Base-by-base conservation (phyloP, 2,113 vertebrate genomes). In the Heloderma charlesbogerti region DNA sequence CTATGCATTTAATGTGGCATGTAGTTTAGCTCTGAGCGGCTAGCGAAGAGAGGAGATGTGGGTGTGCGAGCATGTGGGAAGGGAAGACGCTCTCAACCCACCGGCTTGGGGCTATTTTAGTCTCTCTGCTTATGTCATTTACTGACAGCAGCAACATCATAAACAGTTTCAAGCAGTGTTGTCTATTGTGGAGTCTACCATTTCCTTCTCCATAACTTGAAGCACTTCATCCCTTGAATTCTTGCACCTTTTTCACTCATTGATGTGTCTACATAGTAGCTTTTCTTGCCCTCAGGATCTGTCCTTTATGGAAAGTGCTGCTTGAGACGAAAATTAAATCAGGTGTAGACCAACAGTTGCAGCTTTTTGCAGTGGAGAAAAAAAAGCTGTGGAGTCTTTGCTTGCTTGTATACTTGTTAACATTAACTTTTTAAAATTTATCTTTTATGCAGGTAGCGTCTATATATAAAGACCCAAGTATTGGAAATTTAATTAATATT, bases 391-490 rank as follows among this genome's bases (percentile, higher is more conserved):
- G 60, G 88, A 78, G 88, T 92, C n/a, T n/a, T 92, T 96, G 75
- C 66, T 95, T 96, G 89, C 71, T 88, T 88, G 45, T 95, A 93
- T 79, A 34, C 9, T 72, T 63, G 77, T 93, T 87, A 92, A 69
- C 83, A 94, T 86, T 96, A 96, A 96, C 95, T 93, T 88, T 89
- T 90, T 94, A 85, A 92, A 91, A 48, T 91, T 95, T 97, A 87
- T 97, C 93, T 97, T 87, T 95, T 74, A 95, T 97, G 91, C 97
- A 99, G 99, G 99, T 99, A 95, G 98, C 99, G 91, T 99, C 99
- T 91, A 99, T 99, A 97, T 99, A 99, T 97, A 99, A 99, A 97
- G 98, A 99, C 89, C 99, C 99, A 96, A 99, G 98, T 97, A 99
- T 99, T 97, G 99, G 99, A 97, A 99, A 99, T 97, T 97, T 99